A percentile compares a stretch with the other conserved stretches of the same genome.
These are phyloP conservation scores for Andrena dorsata DNA, from an alignment of 2,888 invertebrate genomes.

Conservation along the genomic window DNA sequence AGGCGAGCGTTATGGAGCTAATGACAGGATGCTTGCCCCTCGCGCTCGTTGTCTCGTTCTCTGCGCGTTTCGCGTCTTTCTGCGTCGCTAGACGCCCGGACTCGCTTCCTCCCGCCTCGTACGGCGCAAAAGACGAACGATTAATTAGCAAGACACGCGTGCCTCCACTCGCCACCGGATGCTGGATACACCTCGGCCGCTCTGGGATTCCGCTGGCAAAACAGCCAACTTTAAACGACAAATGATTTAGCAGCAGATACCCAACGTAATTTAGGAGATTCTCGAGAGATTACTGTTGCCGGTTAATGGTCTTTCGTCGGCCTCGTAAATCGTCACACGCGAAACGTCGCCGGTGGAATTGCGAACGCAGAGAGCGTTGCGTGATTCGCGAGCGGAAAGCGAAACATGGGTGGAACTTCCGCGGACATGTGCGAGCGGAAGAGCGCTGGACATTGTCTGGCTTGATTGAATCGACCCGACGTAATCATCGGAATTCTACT, in stretches of 20 bases:
- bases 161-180: slow-evolving; percentile 5
- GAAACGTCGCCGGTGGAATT: neutral
- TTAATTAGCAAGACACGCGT: slow-evolving; percentile 10
- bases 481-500: slow-evolving; percentile 25
- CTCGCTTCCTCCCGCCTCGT: slow-evolving; percentile 18
- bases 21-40: slow-evolving; percentile 81
- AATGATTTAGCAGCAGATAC: too few species aligned
- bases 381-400: slow-evolving; percentile 51
- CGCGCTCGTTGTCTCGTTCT: slow-evolving; percentile 72
- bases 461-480: neutral
- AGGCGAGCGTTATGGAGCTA: slow-evolving; percentile 78
- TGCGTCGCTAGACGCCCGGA: slow-evolving; percentile 28
- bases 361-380: slow-evolving; percentile 24
- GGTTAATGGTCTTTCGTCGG: neutral
- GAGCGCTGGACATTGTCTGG: slow-evolving; percentile 27
- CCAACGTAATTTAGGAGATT: neutral
- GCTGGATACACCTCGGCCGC: neutral
- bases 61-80: slow-evolving; percentile 46
- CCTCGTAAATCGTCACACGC: neutral
- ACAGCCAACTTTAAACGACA: neutral
- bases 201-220: neutral
- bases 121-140: neutral
- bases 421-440: slow-evolving; percentile 50
- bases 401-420: slow-evolving; percentile 63
- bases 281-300: neutral